Base-by-base conservation (phyloP, 2,888 invertebrate genomes). In the Azorinus chamasolen region DNA sequence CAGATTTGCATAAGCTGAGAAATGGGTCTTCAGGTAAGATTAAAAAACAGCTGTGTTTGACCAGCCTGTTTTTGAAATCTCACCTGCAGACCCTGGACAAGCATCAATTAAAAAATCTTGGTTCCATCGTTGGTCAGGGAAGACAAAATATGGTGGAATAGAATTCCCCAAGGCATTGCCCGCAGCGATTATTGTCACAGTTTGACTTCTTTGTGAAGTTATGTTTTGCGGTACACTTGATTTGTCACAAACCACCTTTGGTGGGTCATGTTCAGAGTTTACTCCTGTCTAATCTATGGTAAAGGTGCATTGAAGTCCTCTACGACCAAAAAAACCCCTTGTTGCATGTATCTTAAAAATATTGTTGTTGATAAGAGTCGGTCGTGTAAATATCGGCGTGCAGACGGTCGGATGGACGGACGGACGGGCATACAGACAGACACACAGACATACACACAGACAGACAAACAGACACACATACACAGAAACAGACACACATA, bases 141-240 rank as follows among this genome's bases (percentile, higher is more conserved):
- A 72, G 10, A 78, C 46, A 46, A 48, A 68, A 54, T 61, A 68
- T 1, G 71, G 69, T 4, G 75, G 72, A 24, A 76, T 53, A 61
- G 32, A 16, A 61, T 55, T 64, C 0, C 74, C 66, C 10, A 74
- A 8, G 6, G 63, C 70, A 66, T 64, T 74, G 37, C 68, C 71
- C 20, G 39, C 50, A 46, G 59, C 71, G 45, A 79, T 71, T 16
- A 77, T 63, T 2, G 77, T 70, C 0, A 64, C 55, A 12, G 57
- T 61, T 10, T 59, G 48, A 20, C 63, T 57, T 48, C 62, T 50
- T 57, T 59, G 25, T 16, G 78, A 74, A 18, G 73, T 70, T 3
- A 65, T 24, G 12, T n/a, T n/a, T 46, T 70, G 73, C 22, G 66
- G 50, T 10, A 37, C 62, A 1, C 53, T 39, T 18, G 22, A 22